Evolutionary conservation across 1,140 invertebrate genomes (phyloP), one percentile per base, ranked within the genome.

Genomic region (Hycleus phaleratus): DNA sequence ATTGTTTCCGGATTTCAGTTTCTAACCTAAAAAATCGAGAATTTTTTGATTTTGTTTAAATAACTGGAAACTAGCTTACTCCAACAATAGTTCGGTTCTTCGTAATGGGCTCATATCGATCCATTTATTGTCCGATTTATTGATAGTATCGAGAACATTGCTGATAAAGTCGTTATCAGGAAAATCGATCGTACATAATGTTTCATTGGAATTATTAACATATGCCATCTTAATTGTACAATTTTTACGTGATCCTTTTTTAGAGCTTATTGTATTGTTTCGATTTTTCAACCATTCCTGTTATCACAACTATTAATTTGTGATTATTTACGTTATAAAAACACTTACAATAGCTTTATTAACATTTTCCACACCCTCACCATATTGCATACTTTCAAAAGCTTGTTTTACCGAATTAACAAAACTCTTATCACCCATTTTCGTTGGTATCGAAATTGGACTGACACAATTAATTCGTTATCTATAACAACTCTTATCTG

Each of bases 331-430:
- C 32, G 32, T 32, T 32, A 32, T 32, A 42, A 38, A 50, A 26
- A 38, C 18, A 61, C 64, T 61, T 66, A 69, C 68, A n/a, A 48
- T 46, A 1, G 48, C 66, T 48, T 46, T 26, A 38, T 60, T 44
- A 18, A 49, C 56, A 43, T 59, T 45, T 58, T 69, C 62, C 1
- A 38, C 18, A 38, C 49, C 60, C 26, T 58, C 24, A 18, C 61
- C 64, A 59, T 69, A 69, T 7, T 49, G 50, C 68, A 69, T 69
- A 3, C 39, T 63, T 32, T 58, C 49, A 44, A 69, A 66, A 32
- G 63, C 58, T 45, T 64, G 49, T 48, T 60, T 59, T 9, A 64
- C 46, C 46, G 42, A 40, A 49, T 59, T n/a, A 32, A 11, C 43
- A 46, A 32, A 32, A 32, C 4, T 32, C 32, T 43, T 49, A 44